Percentiles rank a stretch among this genome's conserved stretches.
phyloP scores from a whole-genome alignment of 2,888 invertebrate species.

The Drosophila anomalata region DNA sequence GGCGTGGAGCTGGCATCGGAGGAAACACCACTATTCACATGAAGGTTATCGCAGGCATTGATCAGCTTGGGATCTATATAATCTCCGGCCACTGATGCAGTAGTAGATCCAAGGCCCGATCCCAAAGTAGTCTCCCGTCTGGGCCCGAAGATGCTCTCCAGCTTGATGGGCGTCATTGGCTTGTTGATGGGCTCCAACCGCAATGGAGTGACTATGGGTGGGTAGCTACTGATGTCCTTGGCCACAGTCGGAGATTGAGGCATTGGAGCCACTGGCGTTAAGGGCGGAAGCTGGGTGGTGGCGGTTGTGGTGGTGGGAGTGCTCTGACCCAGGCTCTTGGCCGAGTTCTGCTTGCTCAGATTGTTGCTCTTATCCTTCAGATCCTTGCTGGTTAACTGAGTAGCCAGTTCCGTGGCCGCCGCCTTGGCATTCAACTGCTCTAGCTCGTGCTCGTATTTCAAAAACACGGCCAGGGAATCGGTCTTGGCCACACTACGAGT shows the following conservation, averaged over 20 bases:
- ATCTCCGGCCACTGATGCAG: conserved; percentile 68
- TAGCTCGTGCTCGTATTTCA: conserved; percentile 83
- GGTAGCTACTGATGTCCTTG: conserved; percentile 50
- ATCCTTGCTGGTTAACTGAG: conserved; percentile 71
- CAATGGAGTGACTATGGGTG: conserved; percentile 48
- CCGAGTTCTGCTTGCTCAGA: conserved; percentile 83
- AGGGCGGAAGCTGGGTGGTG: conserved; percentile 57
- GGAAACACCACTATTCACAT: conserved; percentile 83
- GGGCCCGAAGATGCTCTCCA: conserved; percentile 64
- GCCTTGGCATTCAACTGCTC: conserved; percentile 72
- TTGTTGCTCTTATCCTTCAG: conserved; percentile 83
- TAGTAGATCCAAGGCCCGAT: background rate
- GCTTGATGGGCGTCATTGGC: conserved; percentile 57
- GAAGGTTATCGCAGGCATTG: conserved; percentile 89
- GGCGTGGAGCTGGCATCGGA: conserved; percentile 70
- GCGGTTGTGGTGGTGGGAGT: conserved; percentile 47
- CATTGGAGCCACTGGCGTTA: conserved; percentile 38
- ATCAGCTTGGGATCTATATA: conserved; percentile 87
- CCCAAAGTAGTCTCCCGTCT: conserved; percentile 10
- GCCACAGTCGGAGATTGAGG: conserved; percentile 10
- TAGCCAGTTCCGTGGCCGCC: conserved; percentile 26
- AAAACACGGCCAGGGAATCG: conserved; percentile 83
- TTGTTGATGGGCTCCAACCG: conserved; percentile 63
- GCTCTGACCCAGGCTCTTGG: conserved; percentile 70
- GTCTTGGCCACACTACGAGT: conserved; percentile 79